Evolutionary conservation across 2,888 invertebrate species (phyloP).

Genomic region (Hylaea fasciaria): DNA sequence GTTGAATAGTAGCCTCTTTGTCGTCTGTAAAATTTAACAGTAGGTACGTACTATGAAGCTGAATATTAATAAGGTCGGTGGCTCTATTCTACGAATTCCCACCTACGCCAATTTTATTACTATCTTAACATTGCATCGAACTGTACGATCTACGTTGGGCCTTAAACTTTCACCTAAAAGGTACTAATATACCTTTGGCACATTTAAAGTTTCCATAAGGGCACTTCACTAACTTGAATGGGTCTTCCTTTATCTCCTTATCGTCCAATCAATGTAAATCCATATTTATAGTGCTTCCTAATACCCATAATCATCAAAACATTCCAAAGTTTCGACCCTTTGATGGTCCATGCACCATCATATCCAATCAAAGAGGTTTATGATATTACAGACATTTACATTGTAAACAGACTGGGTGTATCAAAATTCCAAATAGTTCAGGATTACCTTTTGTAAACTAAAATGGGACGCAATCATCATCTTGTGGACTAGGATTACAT

Average conservation of each 20-base stretch:
- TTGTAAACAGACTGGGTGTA: constrained; percentile 77
- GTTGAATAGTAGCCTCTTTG: no score
- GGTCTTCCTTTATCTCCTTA: constrained; percentile 37
- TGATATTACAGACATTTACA: constrained; percentile 83
- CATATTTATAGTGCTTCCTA: constrained; percentile 42
- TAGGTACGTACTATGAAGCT: no score
- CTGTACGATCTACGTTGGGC: no score
- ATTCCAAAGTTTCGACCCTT: constrained; percentile 52
- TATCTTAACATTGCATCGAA: no score
- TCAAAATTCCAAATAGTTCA: constrained; percentile 80
- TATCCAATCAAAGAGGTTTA: constrained; percentile 82
- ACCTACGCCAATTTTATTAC: no score
- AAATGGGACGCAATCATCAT: constrained; percentile 83
- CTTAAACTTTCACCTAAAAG: background rate
- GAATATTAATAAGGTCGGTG: no score
- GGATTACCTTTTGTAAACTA: constrained; percentile 85
- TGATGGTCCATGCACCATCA: constrained; percentile 59
- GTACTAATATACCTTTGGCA: background rate
- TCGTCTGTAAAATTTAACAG: no score
- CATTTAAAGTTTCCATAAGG: background rate
- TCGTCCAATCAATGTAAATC: constrained; percentile 33
- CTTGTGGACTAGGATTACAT: constrained; percentile 78
- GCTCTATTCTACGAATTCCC: no score
- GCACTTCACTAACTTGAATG: constrained; percentile 24
- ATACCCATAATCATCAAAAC: constrained; percentile 40